Conservation (phyloP, 2,113 vertebrate species). For the Vulpes lagopus region DNA sequence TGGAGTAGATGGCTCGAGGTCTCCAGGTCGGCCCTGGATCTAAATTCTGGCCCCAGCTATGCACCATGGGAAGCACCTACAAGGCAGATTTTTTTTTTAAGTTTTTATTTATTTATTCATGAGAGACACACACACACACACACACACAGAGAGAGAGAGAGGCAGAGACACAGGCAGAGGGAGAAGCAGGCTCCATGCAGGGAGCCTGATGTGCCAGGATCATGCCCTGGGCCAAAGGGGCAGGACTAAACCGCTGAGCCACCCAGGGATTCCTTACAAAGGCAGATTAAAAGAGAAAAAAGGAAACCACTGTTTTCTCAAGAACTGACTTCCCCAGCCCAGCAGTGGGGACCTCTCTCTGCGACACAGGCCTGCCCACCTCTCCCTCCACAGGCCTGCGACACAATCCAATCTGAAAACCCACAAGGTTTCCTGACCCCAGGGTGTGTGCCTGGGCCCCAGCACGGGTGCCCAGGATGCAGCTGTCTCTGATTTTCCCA, state of each 20-base stretch:
- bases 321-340: neutral
- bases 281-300: neutral
- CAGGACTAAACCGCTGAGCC: no score
- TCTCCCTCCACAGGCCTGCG: neutral
- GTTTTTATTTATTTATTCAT: no score
- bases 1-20: accelerated
- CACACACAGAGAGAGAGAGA: no score
- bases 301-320: neutral
- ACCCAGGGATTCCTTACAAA: no score
- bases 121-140: no score
- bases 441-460: no score
- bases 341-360: neutral
- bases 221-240: no score
- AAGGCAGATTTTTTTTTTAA: no score
- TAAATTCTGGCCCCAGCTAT: neutral
- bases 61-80: neutral
- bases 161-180: no score
- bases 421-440: no score
- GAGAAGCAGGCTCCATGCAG: no score
- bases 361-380: neutral
- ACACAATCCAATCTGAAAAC: neutral
- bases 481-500: neutral
- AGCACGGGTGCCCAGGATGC: accelerated
- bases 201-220: no score
- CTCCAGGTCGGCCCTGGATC: neutral